A percentile compares a stretch with the other conserved stretches of the same genome.
Evolutionary conservation across 35 echinoderm and acorn worm species (phyloP).

Genomic region (Amphiura filiformis): DNA sequence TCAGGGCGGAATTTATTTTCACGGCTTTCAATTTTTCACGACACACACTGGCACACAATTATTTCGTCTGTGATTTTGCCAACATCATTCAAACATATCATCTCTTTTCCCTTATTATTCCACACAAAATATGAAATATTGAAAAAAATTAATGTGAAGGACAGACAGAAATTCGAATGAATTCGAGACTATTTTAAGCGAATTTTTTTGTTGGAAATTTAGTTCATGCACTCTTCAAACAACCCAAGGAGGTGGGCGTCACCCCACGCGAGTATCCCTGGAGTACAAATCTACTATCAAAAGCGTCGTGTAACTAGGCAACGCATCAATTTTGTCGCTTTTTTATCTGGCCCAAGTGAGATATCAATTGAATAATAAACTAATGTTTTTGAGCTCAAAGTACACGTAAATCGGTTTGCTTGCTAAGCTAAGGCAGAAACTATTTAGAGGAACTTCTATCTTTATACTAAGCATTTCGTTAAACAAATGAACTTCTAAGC

Average conservation of each 20-base stretch:
- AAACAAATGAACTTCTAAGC: not conserved
- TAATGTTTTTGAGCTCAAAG: not conserved
- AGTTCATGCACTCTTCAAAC: not conserved
- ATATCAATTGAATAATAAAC: not conserved
- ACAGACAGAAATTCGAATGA: not conserved
- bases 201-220: not conserved
- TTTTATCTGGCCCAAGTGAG: not conserved
- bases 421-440: not conserved
- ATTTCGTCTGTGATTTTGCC: not conserved
- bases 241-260: not conserved
- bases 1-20: not conserved
- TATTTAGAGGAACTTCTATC: not conserved
- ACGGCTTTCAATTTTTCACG: no score
- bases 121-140: not conserved
- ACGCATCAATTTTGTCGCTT: not conserved
- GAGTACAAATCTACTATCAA: not conserved
- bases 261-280: not conserved
- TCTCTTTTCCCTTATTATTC: not conserved
- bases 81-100: not conserved
- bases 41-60: not conserved
- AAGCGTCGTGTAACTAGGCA: not conserved
- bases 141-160: not conserved
- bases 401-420: not conserved
- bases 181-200: not conserved
- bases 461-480: not conserved